These are phyloP conservation scores for Laodelphax striatellus DNA, from an alignment of 1,140 invertebrate genomes.

Conservation along the genomic window DNA sequence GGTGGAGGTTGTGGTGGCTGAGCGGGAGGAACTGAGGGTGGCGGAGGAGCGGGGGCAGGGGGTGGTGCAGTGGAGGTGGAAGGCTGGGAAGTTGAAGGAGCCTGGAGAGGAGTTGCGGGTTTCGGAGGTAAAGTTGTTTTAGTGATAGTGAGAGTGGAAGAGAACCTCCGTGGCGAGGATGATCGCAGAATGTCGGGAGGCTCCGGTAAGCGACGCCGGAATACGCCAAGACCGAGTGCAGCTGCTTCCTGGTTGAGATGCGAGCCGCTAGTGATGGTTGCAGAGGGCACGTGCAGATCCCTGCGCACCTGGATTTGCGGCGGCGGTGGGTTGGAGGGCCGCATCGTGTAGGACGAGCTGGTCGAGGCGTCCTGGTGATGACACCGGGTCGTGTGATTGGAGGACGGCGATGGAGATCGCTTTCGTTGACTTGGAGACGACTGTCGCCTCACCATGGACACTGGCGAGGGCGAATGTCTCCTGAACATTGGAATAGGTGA, in stretches of 20 bases:
- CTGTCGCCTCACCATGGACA: conserved; percentile 8
- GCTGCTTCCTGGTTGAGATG: background rate
- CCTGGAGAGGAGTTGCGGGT: background rate
- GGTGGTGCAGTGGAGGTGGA: conserved; percentile 1
- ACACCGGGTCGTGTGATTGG: conserved; percentile 10
- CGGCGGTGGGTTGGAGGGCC: conserved; percentile 14
- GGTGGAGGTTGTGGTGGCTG: conserved; percentile 24
- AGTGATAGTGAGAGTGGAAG: background rate
- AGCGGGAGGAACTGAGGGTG: conserved; percentile 6
- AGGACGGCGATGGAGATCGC: conserved; percentile 7
- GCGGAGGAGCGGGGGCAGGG: conserved; percentile 2
- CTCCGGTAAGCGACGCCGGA: conserved; percentile 13
- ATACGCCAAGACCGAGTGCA: conserved; percentile 9
- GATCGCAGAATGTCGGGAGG: conserved; percentile 10
- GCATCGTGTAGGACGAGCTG: conserved; percentile 18
- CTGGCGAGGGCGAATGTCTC: conserved; percentile 12
- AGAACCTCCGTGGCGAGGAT: background rate
- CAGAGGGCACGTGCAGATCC: conserved; percentile 18
- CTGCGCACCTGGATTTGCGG: conserved; percentile 18
- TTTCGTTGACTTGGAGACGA: conserved; percentile 14
- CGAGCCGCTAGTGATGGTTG: conserved; percentile 7
- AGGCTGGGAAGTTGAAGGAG: background rate
- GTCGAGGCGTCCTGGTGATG: conserved; percentile 14
- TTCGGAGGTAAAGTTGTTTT: conserved; percentile 2
- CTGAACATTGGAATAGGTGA: conserved; percentile 14